Evolutionary conservation across 2,888 invertebrate genomes (phyloP), one percentile per base, ranked within the genome.

Genomic region (Amphipyra berbera): DNA sequence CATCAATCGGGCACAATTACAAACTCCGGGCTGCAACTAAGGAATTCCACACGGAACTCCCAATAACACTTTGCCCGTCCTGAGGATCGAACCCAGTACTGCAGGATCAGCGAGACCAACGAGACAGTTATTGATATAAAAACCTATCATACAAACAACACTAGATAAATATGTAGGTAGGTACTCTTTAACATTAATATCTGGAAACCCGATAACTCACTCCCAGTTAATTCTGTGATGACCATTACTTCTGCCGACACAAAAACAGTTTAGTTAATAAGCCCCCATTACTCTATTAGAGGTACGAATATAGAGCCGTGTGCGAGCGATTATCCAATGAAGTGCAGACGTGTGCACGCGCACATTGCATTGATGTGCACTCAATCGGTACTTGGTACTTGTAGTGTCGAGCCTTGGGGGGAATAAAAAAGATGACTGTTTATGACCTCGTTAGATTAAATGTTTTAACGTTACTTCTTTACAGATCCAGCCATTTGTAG

Each of bases 281-380:
- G 44, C 33, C 21, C 55, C 37, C 9, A 78, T 77, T 78, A 77
- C 59, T 55, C 64, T 15, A 65, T 78, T 68, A 76, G 52, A 30
- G 64, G 49, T 47, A 37, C 60, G 21, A 65, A 70, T 65, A 73
- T 63, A 64, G 59, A 44, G 15, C 64, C 75, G 64, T 74, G 74
- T 67, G 72, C 56, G 14, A 37, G 10, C 53, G 30, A 78, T 77
- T 78, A 77, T 78, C 44, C 76, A 77, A 77, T 77, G 40, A 42
- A 72, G 21, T 9, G 46, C 30, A 21, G 46, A 38, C n/a, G n/a
- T 40, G 42, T 7, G 30, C 27, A 30, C 33, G n/a, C 60, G 61
- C 61, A 61, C 63, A 67, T 60, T 64, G 62, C 61, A 59, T 5
- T 44, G 50, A 46, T 44, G 37, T 21, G 41, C 61, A 61, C 38